Conservation (phyloP, 1,140 invertebrate genomes). For the Heliconius nattereri region DNA sequence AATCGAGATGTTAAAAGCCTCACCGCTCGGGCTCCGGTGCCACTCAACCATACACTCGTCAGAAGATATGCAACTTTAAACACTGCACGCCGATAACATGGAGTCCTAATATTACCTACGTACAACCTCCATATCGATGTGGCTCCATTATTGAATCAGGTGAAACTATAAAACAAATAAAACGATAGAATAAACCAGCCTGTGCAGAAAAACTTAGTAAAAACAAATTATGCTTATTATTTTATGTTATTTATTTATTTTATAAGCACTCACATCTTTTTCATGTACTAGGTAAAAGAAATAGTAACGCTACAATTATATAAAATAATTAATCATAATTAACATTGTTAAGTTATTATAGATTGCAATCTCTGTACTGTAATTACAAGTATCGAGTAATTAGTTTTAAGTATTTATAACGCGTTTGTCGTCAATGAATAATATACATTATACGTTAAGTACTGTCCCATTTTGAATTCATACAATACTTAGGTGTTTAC, state of each 20-base stretch:
- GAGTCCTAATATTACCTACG: not conserved
- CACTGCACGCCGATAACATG: constrained; percentile 24
- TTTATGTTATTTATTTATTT: not conserved
- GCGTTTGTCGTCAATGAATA: constrained; percentile 26
- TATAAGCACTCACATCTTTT: not conserved
- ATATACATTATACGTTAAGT: constrained; percentile 7
- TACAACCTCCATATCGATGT: not conserved
- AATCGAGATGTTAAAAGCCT: constrained; percentile 45
- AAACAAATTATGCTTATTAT: not conserved
- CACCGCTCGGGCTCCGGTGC: constrained; percentile 44
- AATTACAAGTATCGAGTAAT: not conserved
- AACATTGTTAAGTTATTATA: not conserved
- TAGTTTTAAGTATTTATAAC: constrained; percentile 11
- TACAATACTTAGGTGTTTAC: constrained; percentile 38
- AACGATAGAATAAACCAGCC: constrained; percentile 21
- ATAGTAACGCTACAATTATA: not conserved
- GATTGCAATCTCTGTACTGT: not conserved
- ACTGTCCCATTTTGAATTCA: constrained; percentile 29
- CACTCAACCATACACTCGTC: constrained; percentile 51
- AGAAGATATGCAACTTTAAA: constrained; percentile 43
- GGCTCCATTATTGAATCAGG: constrained; percentile 24
- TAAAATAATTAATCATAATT: constrained; percentile 13
- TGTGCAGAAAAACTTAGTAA: not conserved
- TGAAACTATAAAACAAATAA: constrained; percentile 25
- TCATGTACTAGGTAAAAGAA: not conserved